phyloP scores from a whole-genome alignment of 1,140 invertebrate species.

The Ectropis grisescens region DNA sequence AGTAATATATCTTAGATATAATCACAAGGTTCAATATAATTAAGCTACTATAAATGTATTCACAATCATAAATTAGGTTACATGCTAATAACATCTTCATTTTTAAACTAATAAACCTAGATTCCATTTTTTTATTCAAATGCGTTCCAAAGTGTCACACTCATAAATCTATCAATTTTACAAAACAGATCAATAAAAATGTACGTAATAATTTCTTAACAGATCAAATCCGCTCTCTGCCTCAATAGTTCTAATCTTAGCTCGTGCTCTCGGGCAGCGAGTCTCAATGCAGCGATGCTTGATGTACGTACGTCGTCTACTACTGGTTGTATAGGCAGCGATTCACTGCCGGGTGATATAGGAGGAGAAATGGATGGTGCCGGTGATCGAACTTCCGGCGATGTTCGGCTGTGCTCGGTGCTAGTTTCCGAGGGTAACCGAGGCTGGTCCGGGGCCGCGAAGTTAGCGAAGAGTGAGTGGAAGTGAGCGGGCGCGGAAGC shows the following conservation, averaged over 20 bases:
- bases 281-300: conserved; percentile 90
- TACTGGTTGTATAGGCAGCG: conserved; percentile 41
- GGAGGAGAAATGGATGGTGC: conserved; percentile 71
- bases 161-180: too few species aligned
- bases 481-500: conserved; percentile 80
- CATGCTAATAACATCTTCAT: too few species aligned
- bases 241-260: conserved; percentile 86
- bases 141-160: too few species aligned
- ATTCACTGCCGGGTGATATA: conserved; percentile 57
- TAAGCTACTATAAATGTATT: too few species aligned
- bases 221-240: conserved; percentile 72
- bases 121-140: too few species aligned
- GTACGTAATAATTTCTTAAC: too few species aligned
- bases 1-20: too few species aligned
- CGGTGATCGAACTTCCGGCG: conserved; percentile 57
- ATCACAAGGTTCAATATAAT: too few species aligned
- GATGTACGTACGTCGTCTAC: conserved; percentile 84
- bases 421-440: conserved; percentile 17
- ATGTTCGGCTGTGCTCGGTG: conserved; percentile 66
- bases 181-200: too few species aligned
- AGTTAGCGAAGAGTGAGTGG: conserved; percentile 88
- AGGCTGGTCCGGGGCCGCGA: conserved; percentile 71
- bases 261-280: conserved; percentile 94
- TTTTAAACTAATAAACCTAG: too few species aligned
- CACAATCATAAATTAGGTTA: too few species aligned